These are phyloP conservation scores for Turnix velox DNA, from an alignment of 2,113 vertebrate genomes.

Conservation along the genomic window DNA sequence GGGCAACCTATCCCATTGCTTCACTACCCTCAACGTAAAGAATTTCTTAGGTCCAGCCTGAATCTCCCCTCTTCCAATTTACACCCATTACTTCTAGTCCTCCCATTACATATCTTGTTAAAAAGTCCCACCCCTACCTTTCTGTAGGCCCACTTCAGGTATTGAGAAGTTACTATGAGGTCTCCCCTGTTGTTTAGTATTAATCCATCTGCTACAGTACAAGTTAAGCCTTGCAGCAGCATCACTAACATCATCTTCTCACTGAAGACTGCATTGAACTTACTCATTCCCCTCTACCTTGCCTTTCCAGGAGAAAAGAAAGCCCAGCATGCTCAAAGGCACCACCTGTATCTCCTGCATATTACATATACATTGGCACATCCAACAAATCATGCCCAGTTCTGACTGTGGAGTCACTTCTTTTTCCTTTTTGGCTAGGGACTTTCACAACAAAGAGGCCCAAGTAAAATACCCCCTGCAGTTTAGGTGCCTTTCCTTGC, in stretches of 20 bases:
- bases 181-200: background rate
- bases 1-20: no score
- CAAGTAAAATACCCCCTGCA: background rate
- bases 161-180: no score
- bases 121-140: no score
- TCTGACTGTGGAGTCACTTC: background rate
- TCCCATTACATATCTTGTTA: no score
- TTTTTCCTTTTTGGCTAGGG: background rate
- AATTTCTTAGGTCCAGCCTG: no score
- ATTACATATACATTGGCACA: background rate
- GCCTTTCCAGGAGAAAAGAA: background rate
- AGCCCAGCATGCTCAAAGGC: background rate
- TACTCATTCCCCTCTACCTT: fast-evolving
- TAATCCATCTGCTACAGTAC: background rate
- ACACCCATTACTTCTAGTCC: no score
- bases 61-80: no score
- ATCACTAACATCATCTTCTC: background rate
- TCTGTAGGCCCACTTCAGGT: no score
- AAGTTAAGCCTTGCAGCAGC: background rate
- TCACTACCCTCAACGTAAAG: no score
- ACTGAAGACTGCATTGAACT: background rate
- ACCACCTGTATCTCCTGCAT: background rate
- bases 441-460: background rate
- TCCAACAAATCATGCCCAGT: background rate
- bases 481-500: background rate